Evolutionary conservation across 2,797 vertebrate genomes (phyloP).

Genomic region (Enteromius radiatus): DNA sequence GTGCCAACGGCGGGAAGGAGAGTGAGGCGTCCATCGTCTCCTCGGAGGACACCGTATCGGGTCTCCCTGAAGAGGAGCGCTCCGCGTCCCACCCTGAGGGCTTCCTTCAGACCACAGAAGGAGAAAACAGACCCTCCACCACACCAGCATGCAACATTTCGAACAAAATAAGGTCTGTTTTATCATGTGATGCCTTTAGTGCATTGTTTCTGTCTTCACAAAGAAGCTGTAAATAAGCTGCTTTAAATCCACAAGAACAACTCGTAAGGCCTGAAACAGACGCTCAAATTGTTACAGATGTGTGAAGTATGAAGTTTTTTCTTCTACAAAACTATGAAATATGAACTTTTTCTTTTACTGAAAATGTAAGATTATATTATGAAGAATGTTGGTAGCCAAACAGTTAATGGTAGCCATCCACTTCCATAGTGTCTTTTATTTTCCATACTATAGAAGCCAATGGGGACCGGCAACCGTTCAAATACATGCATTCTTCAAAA

Average conservation of each 20-base stretch:
- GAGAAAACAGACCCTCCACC: slow-evolving; percentile 65
- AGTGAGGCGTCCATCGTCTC: slow-evolving; percentile 74
- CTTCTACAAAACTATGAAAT: neutral
- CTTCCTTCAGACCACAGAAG: slow-evolving; percentile 68
- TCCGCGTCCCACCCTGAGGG: slow-evolving; percentile 67
- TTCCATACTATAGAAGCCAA: neutral
- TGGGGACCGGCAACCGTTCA: too few species aligned
- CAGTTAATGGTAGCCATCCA: neutral
- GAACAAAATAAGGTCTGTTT: slow-evolving; percentile 75
- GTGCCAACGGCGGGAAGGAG: slow-evolving; percentile 69
- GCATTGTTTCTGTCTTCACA: neutral
- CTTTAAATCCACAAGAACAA: neutral
- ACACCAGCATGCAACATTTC: slow-evolving; percentile 73
- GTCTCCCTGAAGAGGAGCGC: slow-evolving; percentile 79
- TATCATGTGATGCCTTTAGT: neutral
- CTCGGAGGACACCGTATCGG: slow-evolving; percentile 77
- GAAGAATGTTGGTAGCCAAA: neutral
- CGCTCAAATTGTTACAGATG: neutral
- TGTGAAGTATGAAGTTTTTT: neutral
- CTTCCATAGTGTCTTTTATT: neutral
- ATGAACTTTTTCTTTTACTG: neutral
- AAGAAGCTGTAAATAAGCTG: neutral
- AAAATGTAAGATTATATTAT: neutral
- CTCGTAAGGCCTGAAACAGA: neutral
- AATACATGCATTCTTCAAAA: too few species aligned